Conservation (phyloP, 2,113 vertebrate species). For the Osmerus mordax region DNA sequence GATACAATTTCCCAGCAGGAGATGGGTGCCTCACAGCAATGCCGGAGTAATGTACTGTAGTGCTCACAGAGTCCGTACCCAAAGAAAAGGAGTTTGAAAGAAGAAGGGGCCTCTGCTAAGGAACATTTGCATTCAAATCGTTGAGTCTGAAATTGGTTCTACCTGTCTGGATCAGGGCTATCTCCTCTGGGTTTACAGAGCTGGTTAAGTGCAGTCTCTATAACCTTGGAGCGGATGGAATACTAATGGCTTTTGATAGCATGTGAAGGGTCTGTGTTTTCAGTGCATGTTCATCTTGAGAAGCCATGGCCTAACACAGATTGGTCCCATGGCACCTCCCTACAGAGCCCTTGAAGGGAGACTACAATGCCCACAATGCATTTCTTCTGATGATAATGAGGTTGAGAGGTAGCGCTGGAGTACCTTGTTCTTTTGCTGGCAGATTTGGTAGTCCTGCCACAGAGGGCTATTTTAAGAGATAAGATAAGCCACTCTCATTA, state of each 20-base stretch:
- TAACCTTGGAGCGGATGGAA: constrained; percentile 56
- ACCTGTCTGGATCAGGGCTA: constrained; percentile 65
- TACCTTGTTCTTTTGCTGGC: neutral
- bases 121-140: constrained; percentile 75
- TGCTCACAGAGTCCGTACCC: neutral
- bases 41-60: constrained; percentile 61
- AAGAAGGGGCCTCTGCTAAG: constrained; percentile 56
- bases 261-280: constrained; percentile 45
- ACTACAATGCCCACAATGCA: constrained; percentile 27
- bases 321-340: constrained; percentile 32
- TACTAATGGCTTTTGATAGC: constrained; percentile 63
- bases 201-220: constrained; percentile 56
- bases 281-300: constrained; percentile 17
- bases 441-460: neutral
- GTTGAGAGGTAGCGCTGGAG: neutral
- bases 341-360: constrained; percentile 36
- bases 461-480: no score
- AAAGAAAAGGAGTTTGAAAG: constrained; percentile 32
- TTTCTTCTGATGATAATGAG: neutral
- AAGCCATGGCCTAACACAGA: constrained; percentile 26
- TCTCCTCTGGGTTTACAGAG: constrained; percentile 63
- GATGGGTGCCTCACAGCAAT: constrained; percentile 41
- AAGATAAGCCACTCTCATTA: no score
- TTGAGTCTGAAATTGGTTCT: constrained; percentile 73
- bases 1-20: constrained; percentile 68